A percentile compares a stretch with the other conserved stretches of the same genome.
Evolutionary conservation across 1,140 invertebrate genomes (phyloP).

Genomic region (Polypedilum pembai): DNA sequence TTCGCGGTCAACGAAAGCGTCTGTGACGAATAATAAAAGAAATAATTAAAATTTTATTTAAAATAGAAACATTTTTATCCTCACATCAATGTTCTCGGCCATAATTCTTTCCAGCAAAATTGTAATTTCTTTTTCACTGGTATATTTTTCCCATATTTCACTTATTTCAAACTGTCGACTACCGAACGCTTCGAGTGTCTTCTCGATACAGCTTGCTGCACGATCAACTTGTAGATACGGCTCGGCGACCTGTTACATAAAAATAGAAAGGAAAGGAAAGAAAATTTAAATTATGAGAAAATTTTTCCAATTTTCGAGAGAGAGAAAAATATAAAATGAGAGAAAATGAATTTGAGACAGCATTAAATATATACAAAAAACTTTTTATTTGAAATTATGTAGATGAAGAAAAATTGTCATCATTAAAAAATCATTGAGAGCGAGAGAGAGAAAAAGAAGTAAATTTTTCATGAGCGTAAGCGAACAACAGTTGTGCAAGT

Average conservation of each 20-base stretch:
- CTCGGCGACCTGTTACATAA: conserved; percentile 57
- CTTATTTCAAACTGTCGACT: conserved; percentile 58
- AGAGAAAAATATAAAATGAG: background rate
- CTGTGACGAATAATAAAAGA: conserved; percentile 43
- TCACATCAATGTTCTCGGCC: conserved; percentile 65
- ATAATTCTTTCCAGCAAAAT: conserved; percentile 62
- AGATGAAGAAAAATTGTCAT: too few species aligned
- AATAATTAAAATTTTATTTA: conserved; percentile 14
- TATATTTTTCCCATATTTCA: conserved; percentile 62
- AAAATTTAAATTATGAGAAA: conserved; percentile 32
- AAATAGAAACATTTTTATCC: conserved; percentile 31
- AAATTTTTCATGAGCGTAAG: too few species aligned
- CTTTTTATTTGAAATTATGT: too few species aligned
- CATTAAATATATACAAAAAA: too few species aligned
- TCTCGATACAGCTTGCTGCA: conserved; percentile 60
- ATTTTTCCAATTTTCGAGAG: background rate
- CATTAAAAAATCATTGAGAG: too few species aligned
- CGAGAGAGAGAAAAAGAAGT: too few species aligned
- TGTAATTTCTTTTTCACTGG: conserved; percentile 54
- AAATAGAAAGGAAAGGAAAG: conserved; percentile 37
- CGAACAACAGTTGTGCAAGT: too few species aligned
- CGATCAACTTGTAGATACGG: conserved; percentile 63
- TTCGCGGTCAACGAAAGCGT: conserved; percentile 67
- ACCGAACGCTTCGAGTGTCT: conserved; percentile 60
- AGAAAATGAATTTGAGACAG: background rate